A percentile compares a stretch with the other conserved stretches of the same genome.
Evolutionary conservation across 2,797 vertebrate species (phyloP).

Genomic region (Poeciliopsis gracilis): DNA sequence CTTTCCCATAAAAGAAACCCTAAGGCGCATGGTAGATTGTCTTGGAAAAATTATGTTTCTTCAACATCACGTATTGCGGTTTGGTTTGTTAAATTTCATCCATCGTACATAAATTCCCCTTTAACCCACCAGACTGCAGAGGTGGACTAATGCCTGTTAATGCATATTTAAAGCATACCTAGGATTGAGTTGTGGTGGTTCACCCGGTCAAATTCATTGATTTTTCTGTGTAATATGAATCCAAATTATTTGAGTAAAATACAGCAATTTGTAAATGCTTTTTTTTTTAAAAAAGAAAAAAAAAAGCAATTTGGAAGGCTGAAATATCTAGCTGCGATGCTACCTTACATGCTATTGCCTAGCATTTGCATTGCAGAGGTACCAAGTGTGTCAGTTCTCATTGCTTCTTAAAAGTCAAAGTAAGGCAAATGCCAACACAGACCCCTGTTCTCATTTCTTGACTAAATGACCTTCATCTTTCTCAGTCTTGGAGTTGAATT

Average conservation of each 20-base stretch:
- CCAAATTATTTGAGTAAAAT: background rate
- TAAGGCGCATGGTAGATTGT: slow-evolving; percentile 5
- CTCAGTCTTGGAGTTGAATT: slow-evolving; percentile 29
- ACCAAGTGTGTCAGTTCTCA: background rate
- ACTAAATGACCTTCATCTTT: background rate
- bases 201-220: background rate
- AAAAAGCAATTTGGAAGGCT: background rate
- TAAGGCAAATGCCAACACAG: slow-evolving; percentile 12
- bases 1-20: background rate
- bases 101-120: background rate
- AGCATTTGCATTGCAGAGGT: background rate
- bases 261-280: background rate
- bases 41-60: background rate
- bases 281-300: background rate
- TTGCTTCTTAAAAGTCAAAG: slow-evolving; percentile 23
- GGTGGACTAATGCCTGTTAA: background rate
- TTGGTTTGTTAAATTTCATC: background rate
- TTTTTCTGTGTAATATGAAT: background rate
- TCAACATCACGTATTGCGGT: background rate
- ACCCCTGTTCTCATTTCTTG: background rate
- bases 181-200: background rate
- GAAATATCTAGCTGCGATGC: background rate
- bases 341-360: background rate
- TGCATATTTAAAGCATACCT: background rate
- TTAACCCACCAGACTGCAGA: background rate